Evolutionary conservation across 2,113 vertebrate species (phyloP).

Genomic region (Sylvietta virens): DNA sequence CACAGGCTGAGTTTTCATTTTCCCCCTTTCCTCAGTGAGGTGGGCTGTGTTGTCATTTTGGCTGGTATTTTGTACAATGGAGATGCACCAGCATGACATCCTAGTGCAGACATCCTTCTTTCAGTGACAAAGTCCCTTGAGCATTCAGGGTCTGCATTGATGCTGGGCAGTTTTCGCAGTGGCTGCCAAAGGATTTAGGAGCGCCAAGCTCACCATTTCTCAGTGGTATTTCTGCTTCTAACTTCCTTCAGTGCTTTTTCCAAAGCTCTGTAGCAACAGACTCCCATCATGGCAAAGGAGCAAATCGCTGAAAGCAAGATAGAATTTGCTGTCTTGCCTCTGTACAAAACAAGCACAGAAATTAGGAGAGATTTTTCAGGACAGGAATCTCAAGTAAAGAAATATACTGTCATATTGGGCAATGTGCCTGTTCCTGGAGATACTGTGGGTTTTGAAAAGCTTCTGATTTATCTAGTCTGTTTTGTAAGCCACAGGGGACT

Average conservation of each 20-base stretch:
- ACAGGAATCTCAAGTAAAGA: neutral
- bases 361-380: neutral
- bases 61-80: neutral
- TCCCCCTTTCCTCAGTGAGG: neutral
- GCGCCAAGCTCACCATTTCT: neutral
- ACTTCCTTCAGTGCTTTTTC: neutral
- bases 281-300: neutral
- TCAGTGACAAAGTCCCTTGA: neutral
- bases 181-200: neutral
- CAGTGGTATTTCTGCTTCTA: neutral
- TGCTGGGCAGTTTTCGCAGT: neutral
- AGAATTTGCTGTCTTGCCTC: neutral
- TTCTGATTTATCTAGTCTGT: neutral
- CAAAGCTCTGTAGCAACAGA: neutral
- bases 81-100: neutral
- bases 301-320: neutral
- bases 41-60: neutral
- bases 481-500: neutral
- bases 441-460: slow-evolving; percentile 3
- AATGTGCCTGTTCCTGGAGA: neutral
- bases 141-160: neutral
- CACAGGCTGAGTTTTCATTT: neutral
- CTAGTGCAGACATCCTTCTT: neutral
- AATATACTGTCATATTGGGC: neutral
- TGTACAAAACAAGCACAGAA: neutral